Conservation (phyloP, 2,113 vertebrate species). For the Toxostoma redivivum region DNA sequence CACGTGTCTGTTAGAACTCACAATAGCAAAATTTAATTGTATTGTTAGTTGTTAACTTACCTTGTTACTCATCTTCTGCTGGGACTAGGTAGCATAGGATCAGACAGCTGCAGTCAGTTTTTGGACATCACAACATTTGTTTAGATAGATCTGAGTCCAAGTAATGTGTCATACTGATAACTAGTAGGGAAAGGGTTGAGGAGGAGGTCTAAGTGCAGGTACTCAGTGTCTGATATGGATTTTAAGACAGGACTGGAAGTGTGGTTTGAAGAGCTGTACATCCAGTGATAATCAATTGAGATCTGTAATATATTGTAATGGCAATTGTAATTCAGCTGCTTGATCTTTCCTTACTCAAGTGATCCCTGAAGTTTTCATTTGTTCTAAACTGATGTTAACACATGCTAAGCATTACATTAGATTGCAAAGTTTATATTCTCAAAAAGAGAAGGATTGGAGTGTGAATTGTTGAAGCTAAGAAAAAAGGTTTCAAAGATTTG, state of each 20-base stretch:
- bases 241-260: neutral
- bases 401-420: neutral
- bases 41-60: neutral
- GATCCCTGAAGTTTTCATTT: neutral
- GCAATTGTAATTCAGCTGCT: neutral
- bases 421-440: neutral
- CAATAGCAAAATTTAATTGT: neutral
- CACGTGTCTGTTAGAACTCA: neutral
- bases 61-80: neutral
- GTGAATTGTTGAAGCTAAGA: neutral
- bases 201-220: neutral
- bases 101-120: neutral
- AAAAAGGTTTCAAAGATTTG: neutral
- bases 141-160: neutral
- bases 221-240: neutral
- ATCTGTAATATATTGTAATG: neutral
- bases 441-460: neutral
- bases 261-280: neutral
- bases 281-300: neutral
- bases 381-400: neutral
- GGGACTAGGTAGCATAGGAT: neutral
- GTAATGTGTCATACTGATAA: neutral
- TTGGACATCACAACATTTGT: neutral
- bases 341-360: neutral
- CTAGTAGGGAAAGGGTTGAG: neutral